Base-by-base conservation (phyloP, 1,140 invertebrate genomes). In the Habropoda laboriosa region DNA sequence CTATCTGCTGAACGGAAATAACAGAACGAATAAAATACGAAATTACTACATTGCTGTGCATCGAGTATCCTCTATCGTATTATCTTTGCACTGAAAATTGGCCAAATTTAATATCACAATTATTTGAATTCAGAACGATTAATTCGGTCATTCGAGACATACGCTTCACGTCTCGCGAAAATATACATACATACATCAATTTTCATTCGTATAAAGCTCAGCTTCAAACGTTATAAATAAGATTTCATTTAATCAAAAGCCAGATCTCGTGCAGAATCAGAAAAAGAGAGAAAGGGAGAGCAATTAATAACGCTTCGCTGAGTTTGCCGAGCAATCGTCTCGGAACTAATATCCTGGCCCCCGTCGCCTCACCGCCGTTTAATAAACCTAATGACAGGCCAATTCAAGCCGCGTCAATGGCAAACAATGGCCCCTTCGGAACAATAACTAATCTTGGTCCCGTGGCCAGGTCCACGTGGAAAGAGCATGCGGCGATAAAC, bases 361-460 rank as follows among this genome's bases (percentile, higher is more conserved):
- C 8, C n/a, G n/a, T 21, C 27, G 4, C 8, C 42, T 66, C 4
- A 3, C 21, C 27, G 47, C 10, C 32, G n/a, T 68, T 70, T 40
- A 30, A 30, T 27, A 42, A 30, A 21, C 24, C 35, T 7, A 12
- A 42, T 6, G 38, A 70, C 24, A 6, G 1, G 12, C 51, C 24
- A 4, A 18, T 6, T 42, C 16, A 5, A 35, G n/a, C 38, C 38
- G 21, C 18, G 60, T 63, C 45, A 27, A 21, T 32, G 13, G 18
- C 10, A 32, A 55, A 42, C 27, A 49, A 67, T 67, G n/a, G 0
- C 40, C 5, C 7, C 8, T 12, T 0, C 6, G 27, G 3, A 47
- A 49, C 55, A 12, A 73, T 60, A 73, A 58, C 55, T 45, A 58
- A 58, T 71, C 38, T 49, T 21, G 63, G 30, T 6, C 10, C 3